Evolutionary conservation across 64 coral and sea anemone species (phyloP).

Genomic region (Dendronephthya gigantea): DNA sequence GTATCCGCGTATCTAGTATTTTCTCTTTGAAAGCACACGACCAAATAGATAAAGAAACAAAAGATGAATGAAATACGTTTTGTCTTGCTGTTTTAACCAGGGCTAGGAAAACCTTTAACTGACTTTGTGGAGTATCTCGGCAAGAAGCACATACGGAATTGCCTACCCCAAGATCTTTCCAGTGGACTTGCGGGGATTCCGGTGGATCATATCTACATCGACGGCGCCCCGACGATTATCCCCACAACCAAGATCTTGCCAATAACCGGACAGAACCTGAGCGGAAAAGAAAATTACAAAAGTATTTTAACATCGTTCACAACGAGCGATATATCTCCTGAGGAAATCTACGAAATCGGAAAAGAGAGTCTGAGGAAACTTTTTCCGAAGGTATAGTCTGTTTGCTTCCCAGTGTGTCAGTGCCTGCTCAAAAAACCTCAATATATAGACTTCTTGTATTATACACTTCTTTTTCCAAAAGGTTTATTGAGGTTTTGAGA

Average conservation of each 20-base stretch:
- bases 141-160: conserved; percentile 52
- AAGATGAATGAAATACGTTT: too few species aligned
- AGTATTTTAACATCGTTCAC: conserved; percentile 59
- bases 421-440: too few species aligned
- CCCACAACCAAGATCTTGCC: conserved; percentile 28
- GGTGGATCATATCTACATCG: conserved; percentile 34
- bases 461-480: too few species aligned
- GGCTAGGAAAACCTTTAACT: background rate
- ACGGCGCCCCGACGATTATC: conserved; percentile 17
- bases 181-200: conserved; percentile 72
- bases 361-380: conserved; percentile 29
- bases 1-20: too few species aligned
- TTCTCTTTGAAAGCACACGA: too few species aligned
- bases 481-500: too few species aligned
- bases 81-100: background rate
- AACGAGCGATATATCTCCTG: conserved; percentile 36
- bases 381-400: conserved; percentile 39
- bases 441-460: too few species aligned
- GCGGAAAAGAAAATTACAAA: conserved; percentile 37
- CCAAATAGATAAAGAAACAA: too few species aligned
- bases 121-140: conserved; percentile 42
- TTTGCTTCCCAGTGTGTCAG: too few species aligned
- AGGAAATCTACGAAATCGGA: conserved; percentile 31
- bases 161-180: conserved; percentile 58
- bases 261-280: conserved; percentile 41